phyloP scores from a whole-genome alignment of 1,140 invertebrate species.

The Homarus americanus region DNA sequence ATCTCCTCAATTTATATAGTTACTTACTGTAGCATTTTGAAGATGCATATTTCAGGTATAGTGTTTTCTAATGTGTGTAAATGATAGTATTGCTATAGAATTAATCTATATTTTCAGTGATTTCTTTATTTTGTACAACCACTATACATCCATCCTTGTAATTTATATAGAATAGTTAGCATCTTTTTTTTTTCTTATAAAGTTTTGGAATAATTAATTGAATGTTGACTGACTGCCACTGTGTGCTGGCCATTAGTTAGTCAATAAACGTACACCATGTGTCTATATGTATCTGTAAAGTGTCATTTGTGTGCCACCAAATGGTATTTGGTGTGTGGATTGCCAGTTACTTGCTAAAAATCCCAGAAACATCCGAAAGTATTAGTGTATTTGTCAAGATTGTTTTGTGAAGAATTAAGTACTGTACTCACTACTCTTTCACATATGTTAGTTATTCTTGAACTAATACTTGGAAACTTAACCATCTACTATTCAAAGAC shows the following conservation, averaged over 20 bases:
- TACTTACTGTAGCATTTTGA: neutral
- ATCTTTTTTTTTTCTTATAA: neutral
- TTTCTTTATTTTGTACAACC: constrained; percentile 7
- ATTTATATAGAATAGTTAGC: neutral
- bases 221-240: neutral
- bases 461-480: neutral
- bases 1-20: constrained; percentile 24
- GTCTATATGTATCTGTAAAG: neutral
- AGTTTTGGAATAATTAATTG: neutral
- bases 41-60: constrained; percentile 4
- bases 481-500: neutral
- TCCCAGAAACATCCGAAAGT: neutral
- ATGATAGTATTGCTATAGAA: constrained; percentile 2
- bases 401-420: too few relatives aligned
- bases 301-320: constrained; percentile 7
- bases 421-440: neutral
- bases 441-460: neutral
- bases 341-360: neutral
- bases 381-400: neutral
- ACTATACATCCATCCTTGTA: constrained; percentile 1
- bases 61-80: constrained; percentile 1
- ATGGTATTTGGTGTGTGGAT: neutral
- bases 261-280: neutral
- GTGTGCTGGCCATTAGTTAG: neutral
- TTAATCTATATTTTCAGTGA: constrained; percentile 11